Conservation (phyloP, 2,113 vertebrate species). For the Ochotona princeps region DNA sequence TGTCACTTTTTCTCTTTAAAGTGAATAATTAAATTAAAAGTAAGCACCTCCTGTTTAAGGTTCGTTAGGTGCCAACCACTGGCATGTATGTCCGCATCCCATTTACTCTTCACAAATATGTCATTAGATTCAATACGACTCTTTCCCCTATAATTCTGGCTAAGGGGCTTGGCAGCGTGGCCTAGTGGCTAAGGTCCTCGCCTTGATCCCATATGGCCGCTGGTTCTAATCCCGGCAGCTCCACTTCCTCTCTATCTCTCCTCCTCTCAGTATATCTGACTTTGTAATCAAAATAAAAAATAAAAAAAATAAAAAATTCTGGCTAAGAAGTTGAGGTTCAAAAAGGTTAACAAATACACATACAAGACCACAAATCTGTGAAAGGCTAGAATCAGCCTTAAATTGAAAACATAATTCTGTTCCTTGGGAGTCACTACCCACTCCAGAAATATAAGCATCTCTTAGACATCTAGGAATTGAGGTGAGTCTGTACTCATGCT, state of each 20-base stretch:
- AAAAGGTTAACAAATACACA: background rate
- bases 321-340: background rate
- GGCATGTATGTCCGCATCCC: background rate
- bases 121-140: background rate
- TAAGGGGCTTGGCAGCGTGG: no score
- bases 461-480: background rate
- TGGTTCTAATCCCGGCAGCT: no score
- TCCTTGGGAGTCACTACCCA: background rate
- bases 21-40: background rate
- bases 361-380: background rate
- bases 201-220: no score
- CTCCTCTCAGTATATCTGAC: no score
- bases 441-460: background rate
- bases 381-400: background rate
- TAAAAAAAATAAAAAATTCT: no score
- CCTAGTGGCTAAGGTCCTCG: no score
- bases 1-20: background rate
- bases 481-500: background rate
- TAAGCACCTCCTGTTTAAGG: background rate
- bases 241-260: no score
- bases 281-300: no score
- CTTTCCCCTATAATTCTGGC: no score
- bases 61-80: background rate
- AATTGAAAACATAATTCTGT: background rate
- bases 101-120: background rate